Evolutionary conservation across 2,797 vertebrate species (phyloP).

Genomic region (Rhabdomys pumilio): DNA sequence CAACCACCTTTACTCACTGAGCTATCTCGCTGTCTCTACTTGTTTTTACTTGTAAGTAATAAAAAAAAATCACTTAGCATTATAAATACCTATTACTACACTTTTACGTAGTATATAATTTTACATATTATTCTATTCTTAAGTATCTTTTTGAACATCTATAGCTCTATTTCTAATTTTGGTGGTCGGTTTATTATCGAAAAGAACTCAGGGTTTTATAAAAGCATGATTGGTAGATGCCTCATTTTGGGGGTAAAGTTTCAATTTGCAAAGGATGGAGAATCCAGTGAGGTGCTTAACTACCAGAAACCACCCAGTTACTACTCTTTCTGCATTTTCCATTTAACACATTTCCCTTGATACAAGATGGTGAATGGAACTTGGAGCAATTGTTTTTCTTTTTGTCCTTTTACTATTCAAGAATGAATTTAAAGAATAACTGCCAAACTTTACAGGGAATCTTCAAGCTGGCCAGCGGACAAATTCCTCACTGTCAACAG

Average conservation of each 20-base stretch:
- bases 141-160: conserved; percentile 22
- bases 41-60: conserved; percentile 58
- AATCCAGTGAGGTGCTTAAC: neutral
- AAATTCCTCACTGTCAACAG: neutral
- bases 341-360: neutral
- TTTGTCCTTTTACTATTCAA: neutral
- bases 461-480: neutral
- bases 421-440: neutral
- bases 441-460: neutral
- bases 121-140: neutral
- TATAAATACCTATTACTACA: conserved; percentile 34
- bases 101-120: neutral
- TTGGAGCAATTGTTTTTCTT: conserved; percentile 30
- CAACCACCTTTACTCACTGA: neutral
- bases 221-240: neutral
- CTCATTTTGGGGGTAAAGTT: neutral
- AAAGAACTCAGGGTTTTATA: conserved; percentile 3
- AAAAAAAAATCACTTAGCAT: neutral
- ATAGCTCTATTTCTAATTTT: neutral
- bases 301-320: neutral
- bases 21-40: conserved; percentile 9
- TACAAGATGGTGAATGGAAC: conserved; percentile 36
- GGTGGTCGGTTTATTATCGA: neutral
- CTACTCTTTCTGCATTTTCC: neutral
- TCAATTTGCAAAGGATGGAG: neutral